A percentile compares a stretch with the other conserved stretches of the same genome.
Evolutionary conservation across 1,140 invertebrate species (phyloP).

Genomic region (Zaprionus inermis): DNA sequence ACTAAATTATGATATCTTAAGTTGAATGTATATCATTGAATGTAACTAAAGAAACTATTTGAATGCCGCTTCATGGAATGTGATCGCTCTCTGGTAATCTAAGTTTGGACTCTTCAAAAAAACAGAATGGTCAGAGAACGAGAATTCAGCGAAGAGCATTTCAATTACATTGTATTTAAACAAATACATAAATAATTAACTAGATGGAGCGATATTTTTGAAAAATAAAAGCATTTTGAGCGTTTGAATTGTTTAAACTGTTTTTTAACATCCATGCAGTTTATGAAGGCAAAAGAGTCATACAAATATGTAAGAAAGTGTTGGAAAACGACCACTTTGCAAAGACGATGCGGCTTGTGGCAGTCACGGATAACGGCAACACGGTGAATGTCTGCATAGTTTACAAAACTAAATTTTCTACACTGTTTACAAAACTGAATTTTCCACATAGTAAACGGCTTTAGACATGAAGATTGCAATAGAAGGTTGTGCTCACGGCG

Average conservation of each 20-base stretch:
- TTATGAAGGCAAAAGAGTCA: not conserved
- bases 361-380: not conserved
- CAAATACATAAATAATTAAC: slow-evolving; percentile 53
- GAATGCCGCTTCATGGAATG: slow-evolving; percentile 65
- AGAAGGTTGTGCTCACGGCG: slow-evolving; percentile 99
- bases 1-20: slow-evolving; percentile 76
- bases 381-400: slow-evolving; percentile 16
- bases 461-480: slow-evolving; percentile 95
- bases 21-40: slow-evolving; percentile 77
- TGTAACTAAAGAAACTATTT: slow-evolving; percentile 62
- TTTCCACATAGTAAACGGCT: not conserved
- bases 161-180: slow-evolving; percentile 70
- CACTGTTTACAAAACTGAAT: slow-evolving; percentile 33
- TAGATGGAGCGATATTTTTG: slow-evolving; percentile 78
- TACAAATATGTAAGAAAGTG: not conserved
- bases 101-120: slow-evolving; percentile 35
- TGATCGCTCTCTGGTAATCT: slow-evolving; percentile 45
- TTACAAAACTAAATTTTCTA: slow-evolving; percentile 28
- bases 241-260: slow-evolving; percentile 51
- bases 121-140: slow-evolving; percentile 56
- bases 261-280: not conserved
- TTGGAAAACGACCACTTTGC: not conserved
- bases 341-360: slow-evolving; percentile 1
- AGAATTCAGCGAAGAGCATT: slow-evolving; percentile 71
- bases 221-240: slow-evolving; percentile 81